Conservation (phyloP, 1,140 invertebrate genomes). For the Grapholita molesta region DNA sequence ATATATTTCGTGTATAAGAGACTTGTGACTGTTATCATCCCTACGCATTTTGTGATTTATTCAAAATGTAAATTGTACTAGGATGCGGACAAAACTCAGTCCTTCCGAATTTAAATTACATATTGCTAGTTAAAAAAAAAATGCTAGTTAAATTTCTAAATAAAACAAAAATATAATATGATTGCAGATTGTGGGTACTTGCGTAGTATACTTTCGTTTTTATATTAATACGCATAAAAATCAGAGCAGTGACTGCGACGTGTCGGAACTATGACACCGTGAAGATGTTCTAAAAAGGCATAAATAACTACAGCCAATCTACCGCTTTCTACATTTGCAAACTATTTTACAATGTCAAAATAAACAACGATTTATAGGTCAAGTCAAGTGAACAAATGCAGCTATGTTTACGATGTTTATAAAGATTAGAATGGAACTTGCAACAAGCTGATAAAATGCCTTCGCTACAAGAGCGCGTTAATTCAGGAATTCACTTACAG, state of each 20-base stretch:
- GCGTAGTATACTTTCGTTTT: neutral
- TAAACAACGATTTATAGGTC: neutral
- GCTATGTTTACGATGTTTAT: neutral
- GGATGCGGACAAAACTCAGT: no score
- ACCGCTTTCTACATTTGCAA: constrained; percentile 5
- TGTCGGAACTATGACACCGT: constrained; percentile 14
- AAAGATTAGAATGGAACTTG: neutral
- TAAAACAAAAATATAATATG: neutral
- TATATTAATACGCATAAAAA: constrained; percentile 4
- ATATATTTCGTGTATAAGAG: no score
- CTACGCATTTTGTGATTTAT: no score
- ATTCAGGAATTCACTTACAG: constrained; percentile 28
- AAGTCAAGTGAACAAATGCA: neutral
- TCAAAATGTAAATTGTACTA: no score
- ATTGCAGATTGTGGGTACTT: neutral
- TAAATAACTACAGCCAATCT: constrained; percentile 6
- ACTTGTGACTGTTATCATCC: no score
- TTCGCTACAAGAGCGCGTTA: neutral
- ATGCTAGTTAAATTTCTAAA: no score
- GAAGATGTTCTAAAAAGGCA: constrained; percentile 2
- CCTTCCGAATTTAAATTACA: no score
- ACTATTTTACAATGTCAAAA: constrained; percentile 12
- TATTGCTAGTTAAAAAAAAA: no score
- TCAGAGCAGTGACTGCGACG: neutral
- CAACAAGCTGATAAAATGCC: constrained; percentile 4